Conservation (phyloP, 2,888 invertebrate genomes). For the Drosophila nr. perissopoda region DNA sequence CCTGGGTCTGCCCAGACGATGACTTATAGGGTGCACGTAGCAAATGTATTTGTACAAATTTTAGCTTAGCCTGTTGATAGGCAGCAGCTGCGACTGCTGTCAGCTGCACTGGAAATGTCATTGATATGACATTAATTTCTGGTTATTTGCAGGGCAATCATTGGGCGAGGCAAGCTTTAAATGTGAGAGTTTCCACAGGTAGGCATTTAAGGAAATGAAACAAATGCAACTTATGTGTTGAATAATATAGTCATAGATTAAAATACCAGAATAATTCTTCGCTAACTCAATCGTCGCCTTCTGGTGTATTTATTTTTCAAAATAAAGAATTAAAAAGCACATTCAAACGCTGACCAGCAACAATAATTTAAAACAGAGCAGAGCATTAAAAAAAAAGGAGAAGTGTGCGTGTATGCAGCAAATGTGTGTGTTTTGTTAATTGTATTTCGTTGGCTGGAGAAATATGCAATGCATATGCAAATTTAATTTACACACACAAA, state of each 20-base stretch:
- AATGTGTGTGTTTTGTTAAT: slow-evolving; percentile 51
- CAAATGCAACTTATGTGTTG: neutral
- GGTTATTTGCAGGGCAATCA: slow-evolving; percentile 54
- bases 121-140: slow-evolving; percentile 49
- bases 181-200: slow-evolving; percentile 18
- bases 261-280: neutral
- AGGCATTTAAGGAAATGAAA: neutral
- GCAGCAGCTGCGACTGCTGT: slow-evolving; percentile 23
- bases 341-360: slow-evolving; percentile 18
- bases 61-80: slow-evolving; percentile 44
- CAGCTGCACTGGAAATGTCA: slow-evolving; percentile 18
- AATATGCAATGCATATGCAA: slow-evolving; percentile 71
- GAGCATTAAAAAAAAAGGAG: slow-evolving; percentile 40
- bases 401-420: slow-evolving; percentile 12
- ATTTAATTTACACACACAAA: slow-evolving; percentile 67
- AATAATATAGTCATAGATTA: neutral
- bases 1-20: slow-evolving; percentile 41
- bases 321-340: neutral
- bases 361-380: slow-evolving; percentile 17
- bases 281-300: neutral
- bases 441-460: slow-evolving; percentile 58
- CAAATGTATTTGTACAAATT: slow-evolving; percentile 66
- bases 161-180: slow-evolving; percentile 25
- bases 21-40: slow-evolving; percentile 72
- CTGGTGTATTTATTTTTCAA: neutral